phyloP scores from a whole-genome alignment of 2,797 vertebrate genomes.

The Spondyliosoma cantharus region DNA sequence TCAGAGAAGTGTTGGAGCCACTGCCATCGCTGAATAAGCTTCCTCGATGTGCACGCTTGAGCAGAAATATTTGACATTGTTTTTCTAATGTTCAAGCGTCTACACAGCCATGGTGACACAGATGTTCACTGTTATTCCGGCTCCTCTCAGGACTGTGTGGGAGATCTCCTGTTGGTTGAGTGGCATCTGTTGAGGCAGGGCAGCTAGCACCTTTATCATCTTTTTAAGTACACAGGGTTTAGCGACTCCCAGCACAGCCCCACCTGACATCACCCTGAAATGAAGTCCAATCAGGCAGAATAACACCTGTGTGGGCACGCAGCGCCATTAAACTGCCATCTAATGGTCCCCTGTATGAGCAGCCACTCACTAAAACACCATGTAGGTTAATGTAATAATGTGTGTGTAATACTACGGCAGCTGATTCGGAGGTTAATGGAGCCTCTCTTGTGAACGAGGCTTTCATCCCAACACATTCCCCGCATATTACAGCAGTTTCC shows the following conservation, averaged over 20 bases:
- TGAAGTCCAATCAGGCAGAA: slow-evolving; percentile 41
- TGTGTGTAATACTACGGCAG: slow-evolving; percentile 54
- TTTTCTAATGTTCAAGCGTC: slow-evolving; percentile 34
- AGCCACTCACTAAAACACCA: slow-evolving; percentile 37
- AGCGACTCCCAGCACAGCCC: slow-evolving; percentile 5
- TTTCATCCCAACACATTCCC: slow-evolving; percentile 61
- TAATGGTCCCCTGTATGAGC: slow-evolving; percentile 38
- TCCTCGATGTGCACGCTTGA: slow-evolving; percentile 34
- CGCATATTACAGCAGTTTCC: slow-evolving; percentile 42
- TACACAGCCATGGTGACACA: background rate
- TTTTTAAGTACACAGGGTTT: slow-evolving; percentile 10
- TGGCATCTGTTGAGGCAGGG: slow-evolving; percentile 15
- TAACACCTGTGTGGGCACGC: slow-evolving; percentile 32
- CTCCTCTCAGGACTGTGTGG: slow-evolving; percentile 22
- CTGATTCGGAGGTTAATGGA: slow-evolving; percentile 75
- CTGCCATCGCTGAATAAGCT: slow-evolving; percentile 52
- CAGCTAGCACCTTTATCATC: slow-evolving; percentile 18
- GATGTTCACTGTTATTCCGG: slow-evolving; percentile 26
- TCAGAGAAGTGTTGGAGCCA: slow-evolving; percentile 56
- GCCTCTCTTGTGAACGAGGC: slow-evolving; percentile 68
- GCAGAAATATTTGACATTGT: slow-evolving; percentile 50
- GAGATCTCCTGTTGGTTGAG: slow-evolving; percentile 13
- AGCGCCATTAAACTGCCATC: slow-evolving; percentile 23
- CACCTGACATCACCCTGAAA: slow-evolving; percentile 28
- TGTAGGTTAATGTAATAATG: slow-evolving; percentile 59